phyloP scores from a whole-genome alignment of 2,888 invertebrate genomes.

The Teinopalpus imperialis region DNA sequence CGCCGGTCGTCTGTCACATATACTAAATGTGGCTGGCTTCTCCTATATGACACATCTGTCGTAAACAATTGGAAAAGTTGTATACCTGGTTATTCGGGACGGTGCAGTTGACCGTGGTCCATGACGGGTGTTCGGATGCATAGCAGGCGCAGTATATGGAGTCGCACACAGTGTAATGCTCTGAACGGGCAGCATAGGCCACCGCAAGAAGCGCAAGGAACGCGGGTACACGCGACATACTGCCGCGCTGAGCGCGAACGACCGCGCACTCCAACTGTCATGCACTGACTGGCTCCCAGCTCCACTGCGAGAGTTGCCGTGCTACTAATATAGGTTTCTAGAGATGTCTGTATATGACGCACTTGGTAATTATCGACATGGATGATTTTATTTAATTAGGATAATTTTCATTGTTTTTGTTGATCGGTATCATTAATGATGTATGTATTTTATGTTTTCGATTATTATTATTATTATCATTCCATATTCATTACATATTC shows the following conservation, averaged over 20 bases:
- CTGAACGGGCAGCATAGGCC: conserved; percentile 36
- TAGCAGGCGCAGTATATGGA: conserved; percentile 82
- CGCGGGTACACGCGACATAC: conserved; percentile 58
- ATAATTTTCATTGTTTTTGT: conserved; percentile 15
- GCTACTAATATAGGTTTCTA: conserved; percentile 43
- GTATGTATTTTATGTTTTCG: not conserved
- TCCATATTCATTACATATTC: no score
- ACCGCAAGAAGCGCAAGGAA: conserved; percentile 69
- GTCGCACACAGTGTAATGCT: conserved; percentile 69
- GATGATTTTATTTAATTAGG: conserved; percentile 51
- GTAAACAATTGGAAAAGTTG: conserved; percentile 29
- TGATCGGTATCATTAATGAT: conserved; percentile 27
- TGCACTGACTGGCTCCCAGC: conserved; percentile 52
- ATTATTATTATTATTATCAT: not conserved
- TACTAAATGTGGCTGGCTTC: no score
- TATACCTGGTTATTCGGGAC: conserved; percentile 82
- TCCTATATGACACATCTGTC: conserved; percentile 19
- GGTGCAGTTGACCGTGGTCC: conserved; percentile 85
- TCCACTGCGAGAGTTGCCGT: conserved; percentile 22
- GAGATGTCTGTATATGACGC: conserved; percentile 48
- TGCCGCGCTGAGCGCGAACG: conserved; percentile 65
- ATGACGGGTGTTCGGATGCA: conserved; percentile 76
- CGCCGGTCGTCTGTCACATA: no score
- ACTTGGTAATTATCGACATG: conserved; percentile 60
- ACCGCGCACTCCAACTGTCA: conserved; percentile 58